Percentiles rank a stretch among this genome's conserved stretches.
These are phyloP conservation scores for Cossypha niveicapilla DNA, from an alignment of 2,797 vertebrate genomes.

Conservation along the genomic window DNA sequence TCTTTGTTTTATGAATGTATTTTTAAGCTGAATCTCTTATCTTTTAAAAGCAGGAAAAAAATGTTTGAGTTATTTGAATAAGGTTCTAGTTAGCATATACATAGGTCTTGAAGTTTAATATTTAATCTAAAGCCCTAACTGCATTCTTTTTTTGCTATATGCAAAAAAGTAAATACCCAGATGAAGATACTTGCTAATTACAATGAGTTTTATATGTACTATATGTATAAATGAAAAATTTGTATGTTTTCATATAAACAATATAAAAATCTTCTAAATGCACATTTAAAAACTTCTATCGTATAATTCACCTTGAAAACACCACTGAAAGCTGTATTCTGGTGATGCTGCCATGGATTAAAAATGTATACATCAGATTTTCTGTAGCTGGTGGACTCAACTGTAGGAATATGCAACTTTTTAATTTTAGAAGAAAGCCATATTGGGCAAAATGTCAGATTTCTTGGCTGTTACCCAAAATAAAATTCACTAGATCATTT, in stretches of 20 bases:
- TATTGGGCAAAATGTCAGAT: conserved; percentile 68
- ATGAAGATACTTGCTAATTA: conserved; percentile 50
- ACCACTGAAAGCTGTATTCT: conserved; percentile 48
- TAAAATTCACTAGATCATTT: conserved; percentile 70
- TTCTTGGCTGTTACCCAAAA: conserved; percentile 70
- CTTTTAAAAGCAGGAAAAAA: conserved; percentile 47
- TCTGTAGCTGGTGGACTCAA: conserved; percentile 44
- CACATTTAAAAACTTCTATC: conserved; percentile 54
- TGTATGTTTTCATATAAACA: conserved; percentile 72
- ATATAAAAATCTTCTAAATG: conserved; percentile 61
- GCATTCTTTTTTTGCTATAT: conserved; percentile 42
- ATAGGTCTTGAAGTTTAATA: conserved; percentile 49
- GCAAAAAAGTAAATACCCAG: conserved; percentile 58
- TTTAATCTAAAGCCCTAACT: conserved; percentile 48
- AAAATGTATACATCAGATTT: conserved; percentile 39
- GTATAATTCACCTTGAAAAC: conserved; percentile 47
- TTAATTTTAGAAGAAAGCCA: conserved; percentile 68
- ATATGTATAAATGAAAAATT: conserved; percentile 71
- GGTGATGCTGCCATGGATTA: conserved; percentile 28
- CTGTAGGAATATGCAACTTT: conserved; percentile 66
- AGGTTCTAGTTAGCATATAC: conserved; percentile 44
- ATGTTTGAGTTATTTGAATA: conserved; percentile 48
- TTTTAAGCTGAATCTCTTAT: conserved; percentile 60
- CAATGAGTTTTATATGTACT: conserved; percentile 64
- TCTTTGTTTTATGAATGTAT: conserved; percentile 73